A percentile compares a stretch with the other conserved stretches of the same genome.
These are phyloP conservation scores for Leptobrachium leishanense DNA, from an alignment of 2,113 vertebrate genomes.

Conservation along the genomic window DNA sequence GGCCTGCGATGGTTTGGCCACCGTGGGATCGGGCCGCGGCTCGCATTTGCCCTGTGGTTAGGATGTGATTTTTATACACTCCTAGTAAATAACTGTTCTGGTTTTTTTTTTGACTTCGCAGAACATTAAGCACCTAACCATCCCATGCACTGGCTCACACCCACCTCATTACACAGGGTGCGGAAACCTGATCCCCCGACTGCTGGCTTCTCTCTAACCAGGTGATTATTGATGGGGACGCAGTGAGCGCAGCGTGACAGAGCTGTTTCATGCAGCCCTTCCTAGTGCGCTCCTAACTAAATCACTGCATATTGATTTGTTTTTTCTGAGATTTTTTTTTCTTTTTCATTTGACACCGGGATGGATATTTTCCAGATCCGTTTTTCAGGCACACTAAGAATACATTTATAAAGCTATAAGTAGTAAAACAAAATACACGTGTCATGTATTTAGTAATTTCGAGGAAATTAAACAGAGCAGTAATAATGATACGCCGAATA, in stretches of 20 bases:
- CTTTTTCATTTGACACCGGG: background rate
- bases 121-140: conserved; percentile 44
- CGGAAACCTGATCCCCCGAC: conserved; percentile 54
- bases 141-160: conserved; percentile 45
- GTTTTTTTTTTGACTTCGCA: conserved; percentile 51
- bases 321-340: conserved; percentile 8
- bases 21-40: background rate
- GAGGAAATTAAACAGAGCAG: background rate
- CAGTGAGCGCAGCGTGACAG: conserved; percentile 28
- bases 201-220: conserved; percentile 60
- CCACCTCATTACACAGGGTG: conserved; percentile 52
- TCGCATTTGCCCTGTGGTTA: background rate
- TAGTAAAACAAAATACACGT: background rate
- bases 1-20: background rate
- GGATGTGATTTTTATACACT: conserved; percentile 47
- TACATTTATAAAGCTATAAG: conserved; percentile 9
- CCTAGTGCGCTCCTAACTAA: conserved; percentile 41
- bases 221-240: conserved; percentile 62
- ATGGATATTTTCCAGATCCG: conserved; percentile 42
- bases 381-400: background rate
- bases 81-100: conserved; percentile 40
- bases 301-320: conserved; percentile 14
- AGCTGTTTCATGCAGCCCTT: background rate
- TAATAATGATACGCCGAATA: background rate
- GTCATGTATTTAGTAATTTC: background rate